Evolutionary conservation across 2,888 invertebrate genomes (phyloP).

Genomic region (Macrostomum cliftonense): DNA sequence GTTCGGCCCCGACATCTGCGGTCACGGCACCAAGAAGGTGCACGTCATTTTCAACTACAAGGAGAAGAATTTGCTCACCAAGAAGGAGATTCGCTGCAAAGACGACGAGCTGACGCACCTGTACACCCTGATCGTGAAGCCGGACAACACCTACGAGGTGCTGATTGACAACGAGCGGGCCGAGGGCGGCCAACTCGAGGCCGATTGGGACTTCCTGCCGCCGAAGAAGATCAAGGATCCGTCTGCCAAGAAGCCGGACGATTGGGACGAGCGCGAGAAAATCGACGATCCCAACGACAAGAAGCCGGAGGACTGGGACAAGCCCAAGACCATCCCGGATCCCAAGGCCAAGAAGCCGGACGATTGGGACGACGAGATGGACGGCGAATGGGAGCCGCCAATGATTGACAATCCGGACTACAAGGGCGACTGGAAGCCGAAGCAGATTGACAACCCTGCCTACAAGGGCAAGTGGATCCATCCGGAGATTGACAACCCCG

Average conservation of each 20-base stretch:
- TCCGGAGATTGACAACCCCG: slow-evolving; percentile 95
- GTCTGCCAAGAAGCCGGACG: slow-evolving; percentile 27
- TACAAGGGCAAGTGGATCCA: slow-evolving; percentile 90
- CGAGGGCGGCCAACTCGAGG: slow-evolving; percentile 75
- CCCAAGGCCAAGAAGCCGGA: slow-evolving; percentile 90
- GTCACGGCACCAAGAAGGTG: slow-evolving; percentile 93
- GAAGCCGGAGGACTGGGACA: slow-evolving; percentile 92
- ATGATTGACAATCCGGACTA: slow-evolving; percentile 97
- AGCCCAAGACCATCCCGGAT: slow-evolving; percentile 90
- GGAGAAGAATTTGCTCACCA: slow-evolving; percentile 84
- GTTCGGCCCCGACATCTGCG: slow-evolving; percentile 99
- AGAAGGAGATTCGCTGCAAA: slow-evolving; percentile 94
- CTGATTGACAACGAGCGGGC: slow-evolving; percentile 87
- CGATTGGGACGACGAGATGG: slow-evolving; percentile 99
- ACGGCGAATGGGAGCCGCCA: slow-evolving; percentile 97
- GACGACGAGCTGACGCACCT: slow-evolving; percentile 61
- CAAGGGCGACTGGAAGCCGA: slow-evolving; percentile 53
- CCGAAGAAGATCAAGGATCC: slow-evolving; percentile 74
- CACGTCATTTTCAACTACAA: slow-evolving; percentile 98
- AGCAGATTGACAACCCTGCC: slow-evolving; percentile 89
- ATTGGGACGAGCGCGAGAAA: slow-evolving; percentile 70
- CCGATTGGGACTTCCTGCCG: slow-evolving; percentile 90
- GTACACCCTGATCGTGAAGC: slow-evolving; percentile 80
- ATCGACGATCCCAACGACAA: slow-evolving; percentile 84
- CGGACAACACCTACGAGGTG: slow-evolving; percentile 88